These are phyloP conservation scores for Aplidium turbinatum DNA, from an alignment of 23 tunicate species.

Conservation along the genomic window DNA sequence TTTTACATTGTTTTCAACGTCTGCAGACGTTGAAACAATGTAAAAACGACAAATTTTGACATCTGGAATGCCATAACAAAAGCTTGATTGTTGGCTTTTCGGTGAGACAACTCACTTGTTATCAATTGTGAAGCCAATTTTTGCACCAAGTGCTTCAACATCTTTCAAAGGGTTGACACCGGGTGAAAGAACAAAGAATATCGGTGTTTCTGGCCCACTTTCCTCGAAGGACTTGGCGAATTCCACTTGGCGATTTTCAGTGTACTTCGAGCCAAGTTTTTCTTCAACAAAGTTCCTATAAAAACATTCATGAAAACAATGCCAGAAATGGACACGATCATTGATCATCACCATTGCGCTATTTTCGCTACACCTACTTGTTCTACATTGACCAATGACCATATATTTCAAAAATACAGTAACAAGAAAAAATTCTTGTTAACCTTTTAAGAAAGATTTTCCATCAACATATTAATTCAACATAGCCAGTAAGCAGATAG, in stretches of 20 bases:
- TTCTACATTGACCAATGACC: too few relatives aligned
- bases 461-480: too few relatives aligned
- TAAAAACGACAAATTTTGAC: too few relatives aligned
- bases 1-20: too few relatives aligned
- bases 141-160: conserved; percentile 96
- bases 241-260: conserved; percentile 92
- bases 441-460: too few relatives aligned
- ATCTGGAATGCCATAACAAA: too few relatives aligned
- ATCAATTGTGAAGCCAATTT: conserved; percentile 96
- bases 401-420: too few relatives aligned
- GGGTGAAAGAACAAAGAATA: conserved; percentile 98
- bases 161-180: conserved; percentile 99
- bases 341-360: too few relatives aligned
- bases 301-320: background rate
- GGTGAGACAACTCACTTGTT: conserved; percentile 48
- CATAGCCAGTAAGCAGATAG: too few relatives aligned
- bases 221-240: conserved; percentile 95
- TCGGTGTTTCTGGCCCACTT: conserved; percentile 97
- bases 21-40: too few relatives aligned
- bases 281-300: conserved; percentile 83
- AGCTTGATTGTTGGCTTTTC: background rate
- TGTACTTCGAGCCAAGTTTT: conserved; percentile 81
- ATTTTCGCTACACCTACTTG: too few relatives aligned
- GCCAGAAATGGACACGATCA: background rate
- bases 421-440: too few relatives aligned